These are phyloP conservation scores for Cotesia glomerata DNA, from an alignment of 1,140 invertebrate species.

Conservation along the genomic window DNA sequence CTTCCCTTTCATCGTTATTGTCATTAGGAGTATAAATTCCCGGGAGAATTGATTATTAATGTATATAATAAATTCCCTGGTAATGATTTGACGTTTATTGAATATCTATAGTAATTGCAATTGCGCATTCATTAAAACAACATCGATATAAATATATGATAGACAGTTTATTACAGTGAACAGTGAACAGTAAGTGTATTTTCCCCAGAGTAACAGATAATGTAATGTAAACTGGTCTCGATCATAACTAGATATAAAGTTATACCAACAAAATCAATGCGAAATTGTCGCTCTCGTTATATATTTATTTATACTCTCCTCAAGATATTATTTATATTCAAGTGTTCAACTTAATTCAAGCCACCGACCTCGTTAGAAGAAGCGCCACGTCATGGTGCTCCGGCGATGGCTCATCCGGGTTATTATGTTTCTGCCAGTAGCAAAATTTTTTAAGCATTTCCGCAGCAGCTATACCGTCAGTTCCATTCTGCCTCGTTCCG, in stretches of 20 bases:
- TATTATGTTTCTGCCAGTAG: conserved; percentile 70
- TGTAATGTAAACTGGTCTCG: neutral
- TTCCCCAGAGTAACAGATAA: neutral
- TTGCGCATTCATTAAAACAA: neutral
- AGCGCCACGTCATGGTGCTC: conserved; percentile 77
- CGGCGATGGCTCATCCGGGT: conserved; percentile 60
- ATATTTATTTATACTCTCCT: neutral
- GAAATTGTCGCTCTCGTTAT: conserved; percentile 18
- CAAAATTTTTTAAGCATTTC: conserved; percentile 78
- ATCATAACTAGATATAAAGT: neutral
- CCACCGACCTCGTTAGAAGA: conserved; percentile 73
- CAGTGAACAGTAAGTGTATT: neutral
- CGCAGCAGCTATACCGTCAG: conserved; percentile 64
- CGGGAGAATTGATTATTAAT: conserved; percentile 10
- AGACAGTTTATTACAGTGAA: neutral
- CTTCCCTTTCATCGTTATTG: neutral
- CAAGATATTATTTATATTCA: neutral
- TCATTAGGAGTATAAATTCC: neutral
- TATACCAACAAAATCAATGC: neutral
- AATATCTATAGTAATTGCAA: neutral
- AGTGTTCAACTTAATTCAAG: neutral
- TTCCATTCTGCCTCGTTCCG: conserved; percentile 41
- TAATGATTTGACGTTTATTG: conserved; percentile 15
- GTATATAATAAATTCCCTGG: conserved; percentile 5
- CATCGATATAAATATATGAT: neutral